phyloP scores from a whole-genome alignment of 2,888 invertebrate species.

The Clusia tigrina region DNA sequence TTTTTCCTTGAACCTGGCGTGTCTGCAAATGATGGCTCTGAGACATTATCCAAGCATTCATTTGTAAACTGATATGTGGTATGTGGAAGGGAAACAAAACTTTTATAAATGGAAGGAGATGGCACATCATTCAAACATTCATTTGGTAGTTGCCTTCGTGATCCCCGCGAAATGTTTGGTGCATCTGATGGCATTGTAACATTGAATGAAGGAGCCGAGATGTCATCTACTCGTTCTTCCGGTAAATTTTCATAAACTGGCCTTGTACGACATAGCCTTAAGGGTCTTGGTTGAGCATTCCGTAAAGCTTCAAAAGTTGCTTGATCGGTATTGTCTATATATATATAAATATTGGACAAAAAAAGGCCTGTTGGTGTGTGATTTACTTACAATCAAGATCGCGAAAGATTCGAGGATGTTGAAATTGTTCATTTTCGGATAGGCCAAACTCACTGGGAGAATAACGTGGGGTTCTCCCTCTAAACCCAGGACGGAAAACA shows the following conservation, averaged over 20 bases:
- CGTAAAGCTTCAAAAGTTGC: constrained; percentile 22
- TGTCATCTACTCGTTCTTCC: constrained; percentile 29
- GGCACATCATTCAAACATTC: constrained; percentile 9
- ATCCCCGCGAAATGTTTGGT: background rate
- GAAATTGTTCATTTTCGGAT: constrained; percentile 34
- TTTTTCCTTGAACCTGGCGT: background rate
- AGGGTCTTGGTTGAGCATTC: background rate
- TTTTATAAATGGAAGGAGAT: background rate
- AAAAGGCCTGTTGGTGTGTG: background rate
- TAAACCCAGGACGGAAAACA: constrained; percentile 9
- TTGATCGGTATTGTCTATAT: background rate
- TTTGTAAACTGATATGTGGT: background rate
- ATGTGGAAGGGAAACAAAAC: background rate
- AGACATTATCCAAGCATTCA: constrained; percentile 5
- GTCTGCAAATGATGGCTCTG: constrained; percentile 1
- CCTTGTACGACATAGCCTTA: constrained; percentile 16
- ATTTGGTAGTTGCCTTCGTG: background rate
- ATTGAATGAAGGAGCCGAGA: constrained; percentile 24
- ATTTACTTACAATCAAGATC: constrained; percentile 30
- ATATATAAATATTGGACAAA: constrained; percentile 18
- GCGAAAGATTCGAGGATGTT: constrained; percentile 34
- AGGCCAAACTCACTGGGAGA: constrained; percentile 37
- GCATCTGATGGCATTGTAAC: constrained; percentile 20
- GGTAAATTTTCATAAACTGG: constrained; percentile 22
- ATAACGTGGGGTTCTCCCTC: constrained; percentile 29